Evolutionary conservation across 2,888 invertebrate genomes (phyloP).

Genomic region (Eumacrocentrus americanus): DNA sequence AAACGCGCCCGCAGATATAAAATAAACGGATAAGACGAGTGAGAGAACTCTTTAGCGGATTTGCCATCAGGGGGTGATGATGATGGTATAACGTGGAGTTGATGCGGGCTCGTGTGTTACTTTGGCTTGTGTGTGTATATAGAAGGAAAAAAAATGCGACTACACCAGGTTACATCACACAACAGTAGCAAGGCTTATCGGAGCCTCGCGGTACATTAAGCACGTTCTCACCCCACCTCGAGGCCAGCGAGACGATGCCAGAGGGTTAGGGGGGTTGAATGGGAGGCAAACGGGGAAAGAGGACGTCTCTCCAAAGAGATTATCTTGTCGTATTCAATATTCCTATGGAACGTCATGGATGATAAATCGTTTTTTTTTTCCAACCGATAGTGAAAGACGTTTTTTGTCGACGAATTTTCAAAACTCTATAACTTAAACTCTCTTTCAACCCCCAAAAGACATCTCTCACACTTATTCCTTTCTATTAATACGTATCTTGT

Average conservation of each 20-base stretch:
- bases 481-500: too few species aligned
- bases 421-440: slow-evolving; percentile 9
- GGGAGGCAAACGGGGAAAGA: slow-evolving; percentile 17
- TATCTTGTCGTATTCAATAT: slow-evolving; percentile 63
- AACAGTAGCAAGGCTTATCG: slow-evolving; percentile 51
- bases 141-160: slow-evolving; percentile 2
- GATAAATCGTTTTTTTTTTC: slow-evolving; percentile 59
- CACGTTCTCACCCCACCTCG: slow-evolving; percentile 49
- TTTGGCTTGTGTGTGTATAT: slow-evolving; percentile 7
- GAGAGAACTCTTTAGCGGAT: slow-evolving; percentile 3
- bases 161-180: slow-evolving; percentile 26
- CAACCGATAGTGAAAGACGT: slow-evolving; percentile 50
- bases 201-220: slow-evolving; percentile 61
- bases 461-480: too few species aligned
- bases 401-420: too few species aligned
- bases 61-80: not conserved
- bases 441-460: not conserved
- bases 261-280: too few species aligned
- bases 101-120: slow-evolving; percentile 13
- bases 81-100: slow-evolving; percentile 1
- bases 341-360: slow-evolving; percentile 59
- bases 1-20: slow-evolving; percentile 4
- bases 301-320: slow-evolving; percentile 50
- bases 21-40: slow-evolving; percentile 9
- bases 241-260: slow-evolving; percentile 5